Evolutionary conservation across 2,888 invertebrate species (phyloP), one percentile per base, ranked within the genome.

Genomic region (Lutraria lutraria): DNA sequence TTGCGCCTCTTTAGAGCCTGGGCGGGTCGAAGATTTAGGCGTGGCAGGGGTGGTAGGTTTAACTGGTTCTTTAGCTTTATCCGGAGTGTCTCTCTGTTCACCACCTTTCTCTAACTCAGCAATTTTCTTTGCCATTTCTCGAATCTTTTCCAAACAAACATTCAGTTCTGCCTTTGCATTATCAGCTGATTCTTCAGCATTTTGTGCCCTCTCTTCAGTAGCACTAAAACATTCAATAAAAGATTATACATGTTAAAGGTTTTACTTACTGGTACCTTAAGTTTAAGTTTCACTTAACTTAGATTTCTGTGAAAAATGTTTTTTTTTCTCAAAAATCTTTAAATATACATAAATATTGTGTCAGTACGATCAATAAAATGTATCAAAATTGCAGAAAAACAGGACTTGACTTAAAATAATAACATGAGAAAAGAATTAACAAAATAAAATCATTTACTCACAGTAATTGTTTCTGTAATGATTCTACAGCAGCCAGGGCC

Each of bases 391-490:
- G 43, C n/a, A n/a, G 43, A 8, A 8, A 43, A 43, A 43, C 43
- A 43, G 8, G 43, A 43, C 43, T 4, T 8, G 8, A 8, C 43
- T 8, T 43, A 8, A 4, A 43, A 43, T 4, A 43, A 43, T 43
- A 8, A 43, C 43, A 43, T 43, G 43, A 43, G 43, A 43, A 43
- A 43, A 43, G 43, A 43, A 43, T 43, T 43, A 8, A 43, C 8
- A 43, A 43, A 8, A 43, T 43, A 43, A 43, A 25, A 25, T 31
- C 31, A 16, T 76, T 43, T 15, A 94, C 96, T 95, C 92, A 96
- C 96, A 96, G 79, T 15, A 96, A 93, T 76, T 95, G 96, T 81
- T 91, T 92, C 88, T 96, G 96, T 34, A 96, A 93, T n/a, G 93
- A 90, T 16, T 95, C 93, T 10, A 96, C 94, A 34, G 96, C 95